A percentile compares a stretch with the other conserved stretches of the same genome.
Evolutionary conservation across 2,888 invertebrate species (phyloP).

Genomic region (Eristalis tenax): DNA sequence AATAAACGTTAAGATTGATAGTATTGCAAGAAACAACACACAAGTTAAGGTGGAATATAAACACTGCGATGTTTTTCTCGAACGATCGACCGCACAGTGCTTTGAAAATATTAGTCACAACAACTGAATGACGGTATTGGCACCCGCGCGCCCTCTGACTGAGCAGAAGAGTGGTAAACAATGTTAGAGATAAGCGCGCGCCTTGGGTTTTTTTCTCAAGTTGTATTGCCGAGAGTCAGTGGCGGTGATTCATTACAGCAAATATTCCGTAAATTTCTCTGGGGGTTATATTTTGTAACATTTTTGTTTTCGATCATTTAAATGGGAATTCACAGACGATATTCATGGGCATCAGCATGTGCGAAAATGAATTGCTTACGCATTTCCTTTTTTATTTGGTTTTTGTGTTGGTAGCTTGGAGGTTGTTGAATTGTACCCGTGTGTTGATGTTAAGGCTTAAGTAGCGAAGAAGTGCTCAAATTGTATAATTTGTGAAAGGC

Average conservation of each 20-base stretch:
- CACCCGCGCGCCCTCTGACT: not conserved
- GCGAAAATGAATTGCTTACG: not conserved
- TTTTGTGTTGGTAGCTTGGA: not conserved
- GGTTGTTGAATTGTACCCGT: too few species aligned
- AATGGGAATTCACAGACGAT: not conserved
- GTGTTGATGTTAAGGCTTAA: not conserved
- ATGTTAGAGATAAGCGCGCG: not conserved
- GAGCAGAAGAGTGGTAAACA: not conserved
- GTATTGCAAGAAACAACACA: too few species aligned
- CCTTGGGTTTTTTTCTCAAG: constrained; percentile 13
- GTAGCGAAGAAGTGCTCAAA: not conserved
- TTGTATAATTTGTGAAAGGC: not conserved
- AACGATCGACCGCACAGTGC: not conserved
- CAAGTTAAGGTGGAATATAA: too few species aligned
- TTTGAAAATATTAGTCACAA: not conserved
- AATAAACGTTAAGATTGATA: too few species aligned
- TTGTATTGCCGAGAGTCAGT: not conserved
- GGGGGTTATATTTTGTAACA: constrained; percentile 10
- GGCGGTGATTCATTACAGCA: constrained; percentile 17
- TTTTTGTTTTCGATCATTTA: constrained; percentile 1
- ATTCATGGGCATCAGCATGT: not conserved
- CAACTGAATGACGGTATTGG: not conserved
- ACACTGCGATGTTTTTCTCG: not conserved
- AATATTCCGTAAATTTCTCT: constrained; percentile 28
- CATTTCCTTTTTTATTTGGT: not conserved